These are phyloP conservation scores for Babylonia areolata DNA, from an alignment of 1,140 invertebrate species.

Conservation along the genomic window DNA sequence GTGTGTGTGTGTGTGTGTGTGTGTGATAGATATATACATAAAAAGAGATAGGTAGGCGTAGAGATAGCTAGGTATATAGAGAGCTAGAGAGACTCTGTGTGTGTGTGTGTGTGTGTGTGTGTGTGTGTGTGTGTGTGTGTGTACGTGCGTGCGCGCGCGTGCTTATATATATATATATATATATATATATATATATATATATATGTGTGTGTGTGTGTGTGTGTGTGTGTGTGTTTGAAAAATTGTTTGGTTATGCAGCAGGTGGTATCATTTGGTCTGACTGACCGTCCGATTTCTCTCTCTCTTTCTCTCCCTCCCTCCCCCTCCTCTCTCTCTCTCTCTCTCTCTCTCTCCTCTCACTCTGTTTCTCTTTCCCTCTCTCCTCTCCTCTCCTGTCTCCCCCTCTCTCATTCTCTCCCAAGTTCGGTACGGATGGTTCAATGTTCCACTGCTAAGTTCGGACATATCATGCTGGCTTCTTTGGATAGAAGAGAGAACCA, in stretches of 20 bases:
- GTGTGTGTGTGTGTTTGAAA: background rate
- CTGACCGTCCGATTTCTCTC: background rate
- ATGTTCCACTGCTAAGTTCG: background rate
- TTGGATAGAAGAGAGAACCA: too few relatives aligned
- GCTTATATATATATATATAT: background rate
- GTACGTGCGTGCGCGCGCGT: background rate
- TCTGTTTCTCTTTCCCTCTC: background rate
- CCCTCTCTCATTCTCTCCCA: background rate
- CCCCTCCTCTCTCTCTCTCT: background rate
- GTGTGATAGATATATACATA: too few relatives aligned
- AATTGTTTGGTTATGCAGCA: background rate
- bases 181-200: background rate
- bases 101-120: too few relatives aligned
- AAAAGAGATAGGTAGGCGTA: too few relatives aligned
- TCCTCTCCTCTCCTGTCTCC: background rate
- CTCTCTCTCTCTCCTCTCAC: too few relatives aligned
- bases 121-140: conserved; percentile 21
- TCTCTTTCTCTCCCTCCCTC: background rate
- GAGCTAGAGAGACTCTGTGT: too few relatives aligned
- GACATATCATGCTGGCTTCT: too few relatives aligned
- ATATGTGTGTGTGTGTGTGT: background rate
- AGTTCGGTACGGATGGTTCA: background rate
- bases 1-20: conserved; percentile 8
- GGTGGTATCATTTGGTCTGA: background rate
- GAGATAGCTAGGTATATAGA: too few relatives aligned